A percentile compares a stretch with the other conserved stretches of the same genome.
Evolutionary conservation across 2,888 invertebrate genomes (phyloP).

Genomic region (Ypsolopha sequella): DNA sequence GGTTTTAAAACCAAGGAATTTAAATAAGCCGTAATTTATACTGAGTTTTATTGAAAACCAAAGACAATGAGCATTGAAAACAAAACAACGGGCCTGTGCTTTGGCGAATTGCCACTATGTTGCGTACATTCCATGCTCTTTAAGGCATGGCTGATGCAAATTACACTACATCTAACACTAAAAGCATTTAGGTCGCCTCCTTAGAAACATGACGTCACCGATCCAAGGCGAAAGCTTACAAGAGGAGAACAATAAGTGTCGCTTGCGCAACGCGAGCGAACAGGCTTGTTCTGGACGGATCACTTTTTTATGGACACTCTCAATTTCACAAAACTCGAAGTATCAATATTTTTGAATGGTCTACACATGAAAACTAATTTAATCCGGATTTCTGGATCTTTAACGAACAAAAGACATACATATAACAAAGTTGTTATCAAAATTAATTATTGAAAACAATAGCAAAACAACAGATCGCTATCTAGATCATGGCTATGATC

Average conservation of each 20-base stretch:
- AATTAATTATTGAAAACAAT: too few relatives aligned
- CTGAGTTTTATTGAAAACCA: too few relatives aligned
- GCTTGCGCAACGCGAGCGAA: constrained; percentile 60
- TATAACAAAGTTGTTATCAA: too few relatives aligned
- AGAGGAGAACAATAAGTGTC: constrained; percentile 58
- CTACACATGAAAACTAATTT: too few relatives aligned
- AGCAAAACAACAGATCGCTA: too few relatives aligned
- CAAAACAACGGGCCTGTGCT: constrained; percentile 1
- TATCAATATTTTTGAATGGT: too few relatives aligned
- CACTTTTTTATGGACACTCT: background rate
- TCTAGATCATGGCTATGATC: too few relatives aligned
- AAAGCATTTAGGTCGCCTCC: constrained; percentile 45
- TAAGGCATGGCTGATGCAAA: constrained; percentile 46
- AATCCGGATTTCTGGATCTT: too few relatives aligned
- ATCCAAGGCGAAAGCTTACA: constrained; percentile 47
- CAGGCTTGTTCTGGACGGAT: background rate
- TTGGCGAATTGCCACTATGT: constrained; percentile 26
- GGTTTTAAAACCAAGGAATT: too few relatives aligned
- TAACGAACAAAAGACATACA: too few relatives aligned
- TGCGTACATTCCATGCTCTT: constrained; percentile 30
- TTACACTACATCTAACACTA: constrained; percentile 46
- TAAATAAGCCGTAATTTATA: too few relatives aligned
- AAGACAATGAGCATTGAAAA: constrained; percentile 1
- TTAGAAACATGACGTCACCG: constrained; percentile 45
- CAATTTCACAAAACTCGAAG: background rate